Conservation (phyloP, 2,797 vertebrate species). For the Rhadinocentrus ornatus region DNA sequence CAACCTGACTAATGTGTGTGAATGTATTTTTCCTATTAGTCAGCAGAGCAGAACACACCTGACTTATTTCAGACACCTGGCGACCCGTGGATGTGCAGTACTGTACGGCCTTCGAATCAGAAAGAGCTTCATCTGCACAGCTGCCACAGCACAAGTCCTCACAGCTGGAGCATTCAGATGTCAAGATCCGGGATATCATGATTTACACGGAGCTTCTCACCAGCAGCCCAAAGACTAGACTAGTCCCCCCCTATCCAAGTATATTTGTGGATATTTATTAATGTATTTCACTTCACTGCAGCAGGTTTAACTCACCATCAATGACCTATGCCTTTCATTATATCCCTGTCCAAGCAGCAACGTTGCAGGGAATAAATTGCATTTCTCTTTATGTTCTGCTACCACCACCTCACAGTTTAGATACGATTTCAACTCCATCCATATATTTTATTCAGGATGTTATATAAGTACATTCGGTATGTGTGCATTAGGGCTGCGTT, state of each 20-base stretch:
- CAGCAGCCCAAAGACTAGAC: constrained; percentile 73
- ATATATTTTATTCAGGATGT: constrained; percentile 70
- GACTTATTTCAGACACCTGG: constrained; percentile 14
- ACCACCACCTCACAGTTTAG: constrained; percentile 63
- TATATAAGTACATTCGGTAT: constrained; percentile 40
- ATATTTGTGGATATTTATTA: constrained; percentile 93
- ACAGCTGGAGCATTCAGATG: constrained; percentile 76
- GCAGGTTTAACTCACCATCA: constrained; percentile 97
- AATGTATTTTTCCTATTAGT: constrained; percentile 19
- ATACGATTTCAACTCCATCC: constrained; percentile 76
- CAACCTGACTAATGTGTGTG: not conserved
- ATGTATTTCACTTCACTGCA: constrained; percentile 93
- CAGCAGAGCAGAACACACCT: constrained; percentile 8
- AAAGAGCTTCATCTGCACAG: constrained; percentile 21
- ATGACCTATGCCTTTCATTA: constrained; percentile 99
- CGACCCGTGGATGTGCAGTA: constrained; percentile 23
- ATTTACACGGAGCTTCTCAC: constrained; percentile 74
- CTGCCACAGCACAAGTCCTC: constrained; percentile 40
- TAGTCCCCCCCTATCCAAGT: constrained; percentile 88
- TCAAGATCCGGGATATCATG: constrained; percentile 82
- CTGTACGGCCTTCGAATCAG: constrained; percentile 22
- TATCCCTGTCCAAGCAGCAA: constrained; percentile 93
- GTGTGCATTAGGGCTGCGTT: no score
- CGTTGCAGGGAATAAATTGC: constrained; percentile 99
- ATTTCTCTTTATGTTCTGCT: constrained; percentile 92